Evolutionary conservation across 2,797 vertebrate genomes (phyloP).

Genomic region (Xiphophorus birchmanni): DNA sequence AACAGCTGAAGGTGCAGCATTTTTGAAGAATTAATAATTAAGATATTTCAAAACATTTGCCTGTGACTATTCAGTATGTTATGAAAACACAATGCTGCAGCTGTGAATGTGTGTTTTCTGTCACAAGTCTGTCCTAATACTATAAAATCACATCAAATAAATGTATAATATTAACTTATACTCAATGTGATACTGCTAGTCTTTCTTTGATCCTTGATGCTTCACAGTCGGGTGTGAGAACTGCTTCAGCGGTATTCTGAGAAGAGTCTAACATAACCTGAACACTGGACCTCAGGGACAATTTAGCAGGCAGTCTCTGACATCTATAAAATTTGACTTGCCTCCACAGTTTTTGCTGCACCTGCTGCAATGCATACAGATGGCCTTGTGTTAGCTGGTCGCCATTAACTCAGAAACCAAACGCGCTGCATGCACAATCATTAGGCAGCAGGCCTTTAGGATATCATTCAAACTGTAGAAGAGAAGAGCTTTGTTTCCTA

Average conservation of each 20-base stretch:
- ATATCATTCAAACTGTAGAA: neutral
- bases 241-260: conserved; percentile 35
- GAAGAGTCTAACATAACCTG: conserved; percentile 37
- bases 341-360: conserved; percentile 36
- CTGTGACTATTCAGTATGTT: neutral
- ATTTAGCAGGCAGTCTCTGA: conserved; percentile 49
- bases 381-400: conserved; percentile 15
- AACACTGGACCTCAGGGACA: conserved; percentile 48
- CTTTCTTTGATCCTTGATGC: conserved; percentile 26
- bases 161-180: conserved; percentile 35
- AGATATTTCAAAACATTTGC: neutral
- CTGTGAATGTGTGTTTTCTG: neutral
- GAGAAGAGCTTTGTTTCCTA: neutral
- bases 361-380: conserved; percentile 29
- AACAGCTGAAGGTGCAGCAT: neutral
- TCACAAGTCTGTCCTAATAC: neutral
- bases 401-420: conserved; percentile 14
- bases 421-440: neutral
- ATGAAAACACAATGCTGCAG: neutral
- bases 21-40: neutral
- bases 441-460: neutral
- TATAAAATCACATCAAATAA: conserved; percentile 25
- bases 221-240: conserved; percentile 32
- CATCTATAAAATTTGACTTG: conserved; percentile 54
- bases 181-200: conserved; percentile 1